These are phyloP conservation scores for Sarcophaga rosellei DNA, from an alignment of 2,888 invertebrate genomes.

Conservation along the genomic window DNA sequence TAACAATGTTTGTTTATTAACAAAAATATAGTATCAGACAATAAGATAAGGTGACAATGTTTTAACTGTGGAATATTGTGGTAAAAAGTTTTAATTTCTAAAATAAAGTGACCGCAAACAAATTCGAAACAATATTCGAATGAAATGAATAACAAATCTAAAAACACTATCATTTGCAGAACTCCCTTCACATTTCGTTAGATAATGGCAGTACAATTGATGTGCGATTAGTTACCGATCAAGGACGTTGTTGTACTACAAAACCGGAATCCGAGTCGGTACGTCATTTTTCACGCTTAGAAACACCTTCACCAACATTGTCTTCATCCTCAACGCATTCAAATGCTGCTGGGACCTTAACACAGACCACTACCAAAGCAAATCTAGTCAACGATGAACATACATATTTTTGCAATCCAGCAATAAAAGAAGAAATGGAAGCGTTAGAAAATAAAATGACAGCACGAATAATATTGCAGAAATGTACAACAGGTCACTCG, in stretches of 20 bases:
- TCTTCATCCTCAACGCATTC: conserved; percentile 71
- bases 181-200: conserved; percentile 75
- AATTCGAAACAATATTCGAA: too few species aligned
- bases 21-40: too few species aligned
- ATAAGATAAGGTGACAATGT: too few species aligned
- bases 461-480: conserved; percentile 79
- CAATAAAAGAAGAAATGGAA: conserved; percentile 74
- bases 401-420: conserved; percentile 77
- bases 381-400: conserved; percentile 76
- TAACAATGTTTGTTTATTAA: too few species aligned
- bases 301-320: conserved; percentile 75
- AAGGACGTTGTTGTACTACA: conserved; percentile 75
- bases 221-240: conserved; percentile 79
- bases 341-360: conserved; percentile 52
- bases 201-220: conserved; percentile 80
- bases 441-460: conserved; percentile 76
- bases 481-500: conserved; percentile 76
- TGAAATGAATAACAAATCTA: background rate
- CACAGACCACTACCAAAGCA: conserved; percentile 69
- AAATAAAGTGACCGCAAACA: too few species aligned
- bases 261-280: conserved; percentile 73
- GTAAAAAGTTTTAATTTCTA: too few species aligned
- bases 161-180: conserved; percentile 67
- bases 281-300: conserved; percentile 71
- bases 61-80: too few species aligned